Base-by-base conservation (phyloP, 2,797 vertebrate genomes). In the Chaetophractus vellerosus region DNA sequence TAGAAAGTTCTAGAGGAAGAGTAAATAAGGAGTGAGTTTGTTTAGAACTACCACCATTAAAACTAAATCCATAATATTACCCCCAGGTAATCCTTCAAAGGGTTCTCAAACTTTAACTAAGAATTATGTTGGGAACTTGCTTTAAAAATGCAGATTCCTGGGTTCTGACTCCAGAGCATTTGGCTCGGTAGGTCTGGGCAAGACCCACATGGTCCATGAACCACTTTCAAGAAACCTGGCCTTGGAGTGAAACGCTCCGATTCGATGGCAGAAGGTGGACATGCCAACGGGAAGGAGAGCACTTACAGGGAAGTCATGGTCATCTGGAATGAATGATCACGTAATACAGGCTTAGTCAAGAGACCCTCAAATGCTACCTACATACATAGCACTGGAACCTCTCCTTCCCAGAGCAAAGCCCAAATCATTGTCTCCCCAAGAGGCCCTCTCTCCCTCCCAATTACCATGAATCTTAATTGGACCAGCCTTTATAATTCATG, bases 121-220 rank as follows among this genome's bases (percentile, higher is more conserved):
- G 86, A 88, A 52, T 1, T 23, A 74, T 64, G 21, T 24, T 45
- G 16, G 24, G 23, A 10, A 7, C 59, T 85, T 89, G 57, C n/a
- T 71, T 48, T 50, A 68, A 48, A 96, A 94, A 91, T 55, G 69
- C 50, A 82, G 81, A 31, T 59, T 64, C 71, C 83, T 45, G 16
- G 61, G 79, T 28, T 88, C 55, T 64, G 76, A 55, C 26, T 23
- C 33, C 26, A 31, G 41, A 75, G 57, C 48, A 64, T 38, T 75
- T 16, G 50, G 61, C 80, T 71, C 18, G 3, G 15, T 9, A 66
- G 55, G 28, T 28, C 75, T 90, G 15, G 36, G 48, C 16, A n/a
- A 82, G 31, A 12, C 33, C 41, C 72, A 57, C 6, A 14, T 72
- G 41, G 71, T 18, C 63, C 8, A 5, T 0, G 16, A 61, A 55